A percentile compares a stretch with the other conserved stretches of the same genome.
Evolutionary conservation across 2,113 vertebrate species (phyloP).

Genomic region (Ellobius talpinus): DNA sequence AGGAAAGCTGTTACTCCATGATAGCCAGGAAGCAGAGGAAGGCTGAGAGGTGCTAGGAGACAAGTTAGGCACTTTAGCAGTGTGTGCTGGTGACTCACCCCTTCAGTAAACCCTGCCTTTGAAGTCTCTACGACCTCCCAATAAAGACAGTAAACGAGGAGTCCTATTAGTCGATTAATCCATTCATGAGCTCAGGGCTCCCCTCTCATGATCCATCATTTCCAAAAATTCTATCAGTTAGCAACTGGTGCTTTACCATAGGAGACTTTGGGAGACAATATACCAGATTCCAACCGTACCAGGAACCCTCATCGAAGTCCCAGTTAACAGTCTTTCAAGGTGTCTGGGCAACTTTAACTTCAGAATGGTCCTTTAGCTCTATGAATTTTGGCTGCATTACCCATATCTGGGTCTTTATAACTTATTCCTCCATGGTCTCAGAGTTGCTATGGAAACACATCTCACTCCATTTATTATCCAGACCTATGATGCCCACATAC

Average conservation of each 20-base stretch:
- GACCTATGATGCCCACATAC: background rate
- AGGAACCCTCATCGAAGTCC: background rate
- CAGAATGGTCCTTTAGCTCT: background rate
- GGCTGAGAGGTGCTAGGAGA: background rate
- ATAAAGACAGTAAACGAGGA: background rate
- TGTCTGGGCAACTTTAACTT: background rate
- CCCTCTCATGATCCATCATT: background rate
- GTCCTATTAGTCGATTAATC: too few relatives aligned
- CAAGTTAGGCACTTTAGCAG: background rate
- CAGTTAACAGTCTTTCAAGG: background rate
- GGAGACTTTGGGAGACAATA: background rate
- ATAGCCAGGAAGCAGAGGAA: background rate
- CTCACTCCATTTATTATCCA: background rate
- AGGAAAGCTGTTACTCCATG: background rate
- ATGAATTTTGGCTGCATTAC: background rate
- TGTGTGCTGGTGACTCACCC: background rate
- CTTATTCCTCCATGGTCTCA: background rate
- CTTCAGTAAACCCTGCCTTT: background rate
- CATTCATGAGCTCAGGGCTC: background rate
- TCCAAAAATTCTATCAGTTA: background rate
- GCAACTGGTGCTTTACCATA: background rate
- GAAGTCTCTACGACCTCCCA: background rate
- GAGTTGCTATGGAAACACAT: conserved; percentile 1
- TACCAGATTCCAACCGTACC: background rate
- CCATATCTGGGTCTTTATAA: background rate